Base-by-base conservation (phyloP, 1,140 invertebrate species). In the Sminthurides bifidus region DNA sequence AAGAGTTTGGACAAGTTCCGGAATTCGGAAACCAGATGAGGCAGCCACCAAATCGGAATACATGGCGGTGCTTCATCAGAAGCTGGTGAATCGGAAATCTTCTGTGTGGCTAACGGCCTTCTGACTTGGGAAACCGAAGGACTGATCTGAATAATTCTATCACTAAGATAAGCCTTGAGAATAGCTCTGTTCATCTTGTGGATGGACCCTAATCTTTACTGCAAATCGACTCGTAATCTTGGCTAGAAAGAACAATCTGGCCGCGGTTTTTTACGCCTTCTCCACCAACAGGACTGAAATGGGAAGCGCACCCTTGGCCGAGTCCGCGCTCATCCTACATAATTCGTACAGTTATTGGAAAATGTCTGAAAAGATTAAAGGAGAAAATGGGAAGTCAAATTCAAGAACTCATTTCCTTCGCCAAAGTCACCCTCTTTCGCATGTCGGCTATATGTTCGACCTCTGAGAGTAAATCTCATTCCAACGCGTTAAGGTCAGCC, bases 121-220 rank as follows among this genome's bases (percentile, higher is more conserved):
- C n/a, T n/a, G n/a, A n/a, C n/a, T n/a, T n/a, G n/a, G n/a, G n/a
- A n/a, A n/a, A n/a, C n/a, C n/a, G n/a, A n/a, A n/a, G n/a, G n/a
- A n/a, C 53, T 59, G 57, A 64, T 64, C 62, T 64, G 62, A 64
- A 64, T 64, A 64, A 60, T 64, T 64, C 62, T 60, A 64, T 63
- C 58, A 58, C 52, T 52, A 45, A 63, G 58, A 60, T 60, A 63
- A 59, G 58, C 44, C 46, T 8, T 27, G 38, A 53, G 50, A 63
- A 63, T 56, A 53, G 55, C 58, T 64, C 56, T 59, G 54, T 58
- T 63, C 55, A 58, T 63, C 58, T 60, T 58, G 48, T 60, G 53
- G 56, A 60, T 60, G 55, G 55, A 59, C 55, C 58, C 58, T 64
- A 60, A 60, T 64, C 62, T 64, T 64, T 64, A 64, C 56, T 58